Evolutionary conservation across 2,888 invertebrate species (phyloP), one percentile per base, ranked within the genome.

Genomic region (Eupithecia insigniata): DNA sequence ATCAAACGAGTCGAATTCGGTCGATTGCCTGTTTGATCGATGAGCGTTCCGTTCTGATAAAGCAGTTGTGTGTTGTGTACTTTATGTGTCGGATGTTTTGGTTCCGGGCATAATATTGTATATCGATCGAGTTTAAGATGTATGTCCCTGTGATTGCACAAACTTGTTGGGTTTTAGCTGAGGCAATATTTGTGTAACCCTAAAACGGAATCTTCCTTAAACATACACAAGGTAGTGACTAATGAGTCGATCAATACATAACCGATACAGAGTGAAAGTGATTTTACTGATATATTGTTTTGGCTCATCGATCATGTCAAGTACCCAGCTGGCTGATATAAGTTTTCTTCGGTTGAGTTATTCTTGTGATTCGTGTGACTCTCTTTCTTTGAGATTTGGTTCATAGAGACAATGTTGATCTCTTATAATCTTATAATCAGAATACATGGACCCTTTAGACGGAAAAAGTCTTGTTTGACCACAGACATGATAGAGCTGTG

Each of bases 221-320:
- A 67, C 58, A 67, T 58, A 69, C 12, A 51, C 39, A 68, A 46
- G 26, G 36, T 43, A 69, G 67, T 65, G n/a, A n/a, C n/a, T n/a
- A n/a, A n/a, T n/a, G 43, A 34, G 68, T 64, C 58, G 60, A 60
- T 69, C 84, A 83, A 86, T 87, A 84, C 7, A 14, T 12, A n/a
- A 84, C 82, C 80, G 75, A 78, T 69, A 80, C 77, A 76, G 79
- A 76, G 84, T 84, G 81, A 85, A 87, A 89, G 85, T 85, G 64
- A 64, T 16, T 64, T 36, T 14, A 39, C 64, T 36, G 64, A 64
- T 82, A 79, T 84, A 86, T 85, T 83, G 82, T 82, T 72, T 64
- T 10, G 36, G 26, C 34, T 81, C 84, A 86, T 87, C 86, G 84
- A 88, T 88, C 88, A 85, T 82, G 78, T 72, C 81, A 82, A 81